Percentiles rank a stretch among this genome's conserved stretches.
phyloP scores from a whole-genome alignment of 2,113 vertebrate genomes.

The Onychostruthus taczanowskii region DNA sequence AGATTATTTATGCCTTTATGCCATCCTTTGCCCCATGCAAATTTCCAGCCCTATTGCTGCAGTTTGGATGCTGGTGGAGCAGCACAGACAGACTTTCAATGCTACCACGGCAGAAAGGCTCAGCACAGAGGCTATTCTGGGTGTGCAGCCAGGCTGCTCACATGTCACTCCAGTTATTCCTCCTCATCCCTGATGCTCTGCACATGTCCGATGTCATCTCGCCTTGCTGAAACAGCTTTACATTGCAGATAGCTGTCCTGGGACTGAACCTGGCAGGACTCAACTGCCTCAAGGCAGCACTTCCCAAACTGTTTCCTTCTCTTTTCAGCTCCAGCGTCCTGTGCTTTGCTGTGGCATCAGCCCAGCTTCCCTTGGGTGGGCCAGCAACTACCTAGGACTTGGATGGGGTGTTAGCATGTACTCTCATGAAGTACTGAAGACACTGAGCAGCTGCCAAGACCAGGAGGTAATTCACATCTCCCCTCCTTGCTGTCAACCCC shows the following conservation, averaged over 20 bases:
- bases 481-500: background rate
- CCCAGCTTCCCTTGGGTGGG: background rate
- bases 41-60: background rate
- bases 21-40: background rate
- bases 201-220: background rate
- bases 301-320: background rate
- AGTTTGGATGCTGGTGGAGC: background rate
- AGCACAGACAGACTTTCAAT: background rate
- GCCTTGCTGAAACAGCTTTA: background rate
- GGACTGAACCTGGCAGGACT: background rate
- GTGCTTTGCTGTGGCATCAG: background rate
- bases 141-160: background rate
- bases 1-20: background rate
- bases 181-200: background rate
- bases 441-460: background rate
- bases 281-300: background rate
- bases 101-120: background rate
- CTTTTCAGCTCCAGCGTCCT: fast-evolving
- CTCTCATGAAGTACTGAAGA: background rate
- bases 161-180: background rate
- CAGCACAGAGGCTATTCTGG: background rate
- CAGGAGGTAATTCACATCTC: background rate
- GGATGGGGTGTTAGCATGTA: background rate
- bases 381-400: background rate
- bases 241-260: background rate